Conservation (phyloP, 2,888 invertebrate species). For the Ormia ochracea region DNA sequence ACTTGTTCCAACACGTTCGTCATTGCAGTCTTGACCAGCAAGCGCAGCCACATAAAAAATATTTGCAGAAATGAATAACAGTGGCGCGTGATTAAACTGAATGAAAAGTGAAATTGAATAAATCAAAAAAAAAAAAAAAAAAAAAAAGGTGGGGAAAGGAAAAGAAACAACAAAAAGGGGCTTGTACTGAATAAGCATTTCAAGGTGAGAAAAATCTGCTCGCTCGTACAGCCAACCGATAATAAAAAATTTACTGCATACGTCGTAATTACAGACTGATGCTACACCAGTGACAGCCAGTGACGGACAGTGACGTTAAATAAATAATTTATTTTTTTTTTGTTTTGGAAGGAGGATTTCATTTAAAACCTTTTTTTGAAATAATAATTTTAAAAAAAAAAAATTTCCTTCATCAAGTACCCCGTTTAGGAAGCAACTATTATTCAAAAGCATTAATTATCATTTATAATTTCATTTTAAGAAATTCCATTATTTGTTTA, state of each 20-base stretch:
- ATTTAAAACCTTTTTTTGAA: constrained; percentile 34
- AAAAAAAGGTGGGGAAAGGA: constrained; percentile 5
- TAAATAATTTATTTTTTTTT: background rate
- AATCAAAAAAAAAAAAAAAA: too few relatives aligned
- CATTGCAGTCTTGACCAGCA: too few relatives aligned
- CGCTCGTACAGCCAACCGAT: background rate
- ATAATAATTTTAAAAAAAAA: background rate
- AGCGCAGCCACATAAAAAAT: too few relatives aligned
- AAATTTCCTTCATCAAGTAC: too few relatives aligned
- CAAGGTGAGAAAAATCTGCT: background rate
- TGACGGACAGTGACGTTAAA: too few relatives aligned
- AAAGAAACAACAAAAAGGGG: constrained; percentile 17
- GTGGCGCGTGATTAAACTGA: constrained; percentile 42
- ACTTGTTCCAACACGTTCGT: too few relatives aligned
- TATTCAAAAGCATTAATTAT: background rate
- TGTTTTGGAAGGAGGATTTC: constrained; percentile 15
- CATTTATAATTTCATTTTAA: background rate
- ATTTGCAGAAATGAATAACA: background rate
- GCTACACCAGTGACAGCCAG: background rate
- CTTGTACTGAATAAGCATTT: constrained; percentile 25
- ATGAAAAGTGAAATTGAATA: constrained; percentile 53
- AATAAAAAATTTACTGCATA: background rate
- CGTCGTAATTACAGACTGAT: constrained; percentile 10
- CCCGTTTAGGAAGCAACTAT: too few relatives aligned
- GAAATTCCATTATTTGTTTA: too few relatives aligned